Base-by-base conservation (phyloP, 2,113 vertebrate genomes). In the Chaetura pelagica region DNA sequence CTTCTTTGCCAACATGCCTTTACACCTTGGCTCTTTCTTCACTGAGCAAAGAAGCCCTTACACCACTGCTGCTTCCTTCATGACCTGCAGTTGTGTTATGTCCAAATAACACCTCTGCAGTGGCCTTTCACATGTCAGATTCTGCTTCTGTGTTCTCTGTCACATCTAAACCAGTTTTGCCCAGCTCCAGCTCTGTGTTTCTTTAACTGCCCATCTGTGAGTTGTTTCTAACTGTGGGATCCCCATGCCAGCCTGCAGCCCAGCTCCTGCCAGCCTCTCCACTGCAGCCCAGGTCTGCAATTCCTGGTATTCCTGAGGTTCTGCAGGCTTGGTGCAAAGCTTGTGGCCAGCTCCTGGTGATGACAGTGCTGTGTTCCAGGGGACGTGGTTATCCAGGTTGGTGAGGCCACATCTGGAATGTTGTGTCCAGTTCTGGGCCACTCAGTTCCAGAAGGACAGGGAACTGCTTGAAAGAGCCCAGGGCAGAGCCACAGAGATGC, bases 331-430 rank as follows among this genome's bases (percentile, higher is more conserved):
- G 3, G 5, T 3, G 8, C 55, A 44, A 42, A 67, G 24, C 27
- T 46, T 9, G 12, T 2, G 8, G 12, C 6, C 32, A 38, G 38
- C 32, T 42, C 4, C 1, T 34, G 48, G n/a, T 40, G 54, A 6
- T 38, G 55, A 49, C 61, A 44, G 1, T 20, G 9, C 32, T 19
- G 66, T 12, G 3, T 29, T 10, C 12, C 5, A 32, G 57, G 46
- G 8, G 20, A 3, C 6, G 18, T 22, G 54, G 22, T 34, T 17
- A 14, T 16, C 7, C 7, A 0, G 0, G 6, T 2, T 38, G 38
- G 38, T 38, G 38, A 38, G 38, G 38, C 38, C 38, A 8, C 38
- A 38, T 38, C 38, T 38, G 38, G 38, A 38, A 38, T 38, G 38
- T 38, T 38, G 38, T 38, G 38, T 38, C 38, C 38, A 38, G 38